These are phyloP conservation scores for Sinelater perroti DNA, from an alignment of 2,888 invertebrate species.

Conservation along the genomic window DNA sequence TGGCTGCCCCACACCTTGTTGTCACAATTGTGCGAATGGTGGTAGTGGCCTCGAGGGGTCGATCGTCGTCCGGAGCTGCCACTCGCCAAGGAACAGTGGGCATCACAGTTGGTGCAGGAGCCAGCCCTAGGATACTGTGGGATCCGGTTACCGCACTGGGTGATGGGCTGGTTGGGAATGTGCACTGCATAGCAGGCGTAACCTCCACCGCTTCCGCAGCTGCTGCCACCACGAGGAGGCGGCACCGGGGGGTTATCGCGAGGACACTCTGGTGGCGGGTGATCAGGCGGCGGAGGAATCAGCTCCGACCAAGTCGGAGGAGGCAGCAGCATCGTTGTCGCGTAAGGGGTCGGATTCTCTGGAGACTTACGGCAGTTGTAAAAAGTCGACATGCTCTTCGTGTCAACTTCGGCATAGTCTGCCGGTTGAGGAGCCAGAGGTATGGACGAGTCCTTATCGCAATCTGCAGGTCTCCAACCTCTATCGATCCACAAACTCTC, in stretches of 20 bases:
- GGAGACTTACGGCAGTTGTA: conserved; percentile 73
- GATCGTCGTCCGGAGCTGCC: conserved; percentile 56
- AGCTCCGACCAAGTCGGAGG: conserved; percentile 64
- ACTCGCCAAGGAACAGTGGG: conserved; percentile 57
- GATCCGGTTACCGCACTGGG: conserved; percentile 43
- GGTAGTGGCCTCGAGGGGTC: conserved; percentile 53
- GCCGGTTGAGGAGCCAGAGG: conserved; percentile 66
- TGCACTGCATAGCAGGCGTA: conserved; percentile 60
- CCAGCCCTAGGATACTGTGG: conserved; percentile 48
- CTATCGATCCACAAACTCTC: conserved; percentile 76
- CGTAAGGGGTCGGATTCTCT: conserved; percentile 76
- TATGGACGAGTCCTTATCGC: conserved; percentile 71
- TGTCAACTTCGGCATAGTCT: conserved; percentile 75
- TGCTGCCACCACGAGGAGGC: conserved; percentile 56
- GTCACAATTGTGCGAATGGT: conserved; percentile 56
- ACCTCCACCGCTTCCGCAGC: conserved; percentile 54
- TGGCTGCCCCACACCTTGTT: conserved; percentile 51
- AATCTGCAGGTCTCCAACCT: conserved; percentile 72
- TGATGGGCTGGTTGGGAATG: conserved; percentile 49
- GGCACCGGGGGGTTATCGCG: conserved; percentile 57
- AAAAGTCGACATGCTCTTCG: conserved; percentile 74
- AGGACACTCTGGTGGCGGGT: conserved; percentile 66
- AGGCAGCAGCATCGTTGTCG: conserved; percentile 75
- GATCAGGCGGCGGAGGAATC: conserved; percentile 69
- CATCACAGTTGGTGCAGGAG: conserved; percentile 58